Percentiles rank a stretch among this genome's conserved stretches.
Conservation (phyloP, 2,113 vertebrate species). For the Aramus guarauna region DNA sequence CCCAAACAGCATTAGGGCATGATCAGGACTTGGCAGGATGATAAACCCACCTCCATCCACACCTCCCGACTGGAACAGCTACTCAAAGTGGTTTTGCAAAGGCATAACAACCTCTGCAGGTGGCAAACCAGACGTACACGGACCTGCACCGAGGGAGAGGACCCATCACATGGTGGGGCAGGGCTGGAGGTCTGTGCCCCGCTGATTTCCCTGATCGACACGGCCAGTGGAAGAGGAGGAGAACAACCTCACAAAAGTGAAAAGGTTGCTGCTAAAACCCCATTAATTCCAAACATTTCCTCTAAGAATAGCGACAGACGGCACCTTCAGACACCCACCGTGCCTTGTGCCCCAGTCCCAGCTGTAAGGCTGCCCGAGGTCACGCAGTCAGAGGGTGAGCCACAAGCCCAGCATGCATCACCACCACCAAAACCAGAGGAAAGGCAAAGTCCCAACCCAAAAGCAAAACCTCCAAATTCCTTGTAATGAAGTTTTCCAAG, state of each 20-base stretch:
- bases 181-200: neutral
- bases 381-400: neutral
- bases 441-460: neutral
- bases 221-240: neutral
- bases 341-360: neutral
- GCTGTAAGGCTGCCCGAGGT: neutral
- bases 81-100: neutral
- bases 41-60: neutral
- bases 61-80: neutral
- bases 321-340: neutral
- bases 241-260: neutral
- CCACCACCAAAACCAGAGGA: neutral
- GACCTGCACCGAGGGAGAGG: neutral
- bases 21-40: neutral
- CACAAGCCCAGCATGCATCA: neutral
- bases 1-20: neutral
- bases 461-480: neutral
- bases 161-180: neutral
- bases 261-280: neutral
- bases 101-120: neutral
- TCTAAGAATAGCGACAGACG: neutral
- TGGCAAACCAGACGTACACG: fast-evolving
- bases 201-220: neutral
- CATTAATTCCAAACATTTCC: neutral
- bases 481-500: neutral